Percentiles rank a stretch among this genome's conserved stretches.
Evolutionary conservation across 2,113 vertebrate genomes (phyloP).

Genomic region (Hemicordylus capensis): DNA sequence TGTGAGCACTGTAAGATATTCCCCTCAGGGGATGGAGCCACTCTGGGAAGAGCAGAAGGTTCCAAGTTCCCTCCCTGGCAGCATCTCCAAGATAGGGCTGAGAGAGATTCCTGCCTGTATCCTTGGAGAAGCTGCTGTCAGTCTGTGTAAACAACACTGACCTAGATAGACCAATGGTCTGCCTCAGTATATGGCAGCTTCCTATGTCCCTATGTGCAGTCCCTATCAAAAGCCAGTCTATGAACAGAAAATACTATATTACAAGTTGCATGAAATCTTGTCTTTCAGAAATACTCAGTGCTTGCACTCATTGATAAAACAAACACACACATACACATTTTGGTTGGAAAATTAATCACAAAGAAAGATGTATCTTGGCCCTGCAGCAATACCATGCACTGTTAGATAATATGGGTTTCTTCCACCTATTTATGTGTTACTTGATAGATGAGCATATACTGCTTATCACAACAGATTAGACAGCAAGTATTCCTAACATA

Average conservation of each 20-base stretch:
- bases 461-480: neutral
- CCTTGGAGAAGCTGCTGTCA: no score
- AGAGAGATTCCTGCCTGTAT: no score
- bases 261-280: neutral
- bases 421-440: neutral
- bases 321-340: neutral
- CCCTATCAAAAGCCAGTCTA: neutral
- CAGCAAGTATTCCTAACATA: neutral
- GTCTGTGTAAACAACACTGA: no score
- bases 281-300: neutral
- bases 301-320: neutral
- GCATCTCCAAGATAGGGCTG: no score
- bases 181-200: no score
- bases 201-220: no score
- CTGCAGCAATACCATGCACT: neutral
- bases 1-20: no score
- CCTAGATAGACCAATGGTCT: no score
- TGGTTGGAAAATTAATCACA: neutral
- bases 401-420: neutral
- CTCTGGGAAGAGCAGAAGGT: no score
- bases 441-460: neutral
- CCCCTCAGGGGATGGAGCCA: no score
- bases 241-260: neutral
- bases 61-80: no score
- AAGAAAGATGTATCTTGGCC: conserved; percentile 1